Evolutionary conservation across 2,888 invertebrate genomes (phyloP).

Genomic region (Drosophila leonis): DNA sequence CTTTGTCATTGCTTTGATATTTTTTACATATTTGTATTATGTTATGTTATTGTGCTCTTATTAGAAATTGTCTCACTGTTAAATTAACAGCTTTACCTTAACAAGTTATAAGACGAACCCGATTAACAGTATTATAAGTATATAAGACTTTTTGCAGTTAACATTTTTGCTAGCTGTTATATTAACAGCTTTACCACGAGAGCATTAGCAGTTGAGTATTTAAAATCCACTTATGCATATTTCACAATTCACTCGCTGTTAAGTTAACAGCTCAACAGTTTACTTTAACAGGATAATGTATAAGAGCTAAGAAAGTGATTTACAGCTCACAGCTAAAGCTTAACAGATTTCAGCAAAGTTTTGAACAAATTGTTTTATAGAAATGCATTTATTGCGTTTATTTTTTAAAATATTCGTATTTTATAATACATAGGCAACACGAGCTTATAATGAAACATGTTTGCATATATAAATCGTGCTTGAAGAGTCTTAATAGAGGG

Average conservation of each 20-base stretch:
- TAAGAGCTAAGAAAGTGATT: background rate
- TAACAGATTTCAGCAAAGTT: background rate
- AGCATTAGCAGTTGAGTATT: background rate
- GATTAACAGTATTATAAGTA: background rate
- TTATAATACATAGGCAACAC: slow-evolving; percentile 57
- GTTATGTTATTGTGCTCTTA: background rate
- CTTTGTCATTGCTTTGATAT: background rate
- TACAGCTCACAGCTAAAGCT: background rate
- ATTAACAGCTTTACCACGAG: background rate
- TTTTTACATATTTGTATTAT: background rate
- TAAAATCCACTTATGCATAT: too few species aligned
- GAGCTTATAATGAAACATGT: slow-evolving; percentile 17
- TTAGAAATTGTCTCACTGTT: background rate
- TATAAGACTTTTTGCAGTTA: background rate
- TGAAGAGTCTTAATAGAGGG: slow-evolving; percentile 48
- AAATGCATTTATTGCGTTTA: slow-evolving; percentile 77
- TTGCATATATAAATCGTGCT: slow-evolving; percentile 23
- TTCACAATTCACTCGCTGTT: background rate
- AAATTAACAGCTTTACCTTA: background rate
- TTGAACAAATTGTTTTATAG: slow-evolving; percentile 29
- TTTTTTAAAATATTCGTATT: slow-evolving; percentile 62
- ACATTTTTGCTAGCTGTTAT: background rate
- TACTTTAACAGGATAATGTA: background rate
- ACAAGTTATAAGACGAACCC: background rate
- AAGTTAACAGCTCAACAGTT: background rate